These are phyloP conservation scores for Coregonus clupeaformis DNA, from an alignment of 2,113 vertebrate genomes.

Conservation along the genomic window DNA sequence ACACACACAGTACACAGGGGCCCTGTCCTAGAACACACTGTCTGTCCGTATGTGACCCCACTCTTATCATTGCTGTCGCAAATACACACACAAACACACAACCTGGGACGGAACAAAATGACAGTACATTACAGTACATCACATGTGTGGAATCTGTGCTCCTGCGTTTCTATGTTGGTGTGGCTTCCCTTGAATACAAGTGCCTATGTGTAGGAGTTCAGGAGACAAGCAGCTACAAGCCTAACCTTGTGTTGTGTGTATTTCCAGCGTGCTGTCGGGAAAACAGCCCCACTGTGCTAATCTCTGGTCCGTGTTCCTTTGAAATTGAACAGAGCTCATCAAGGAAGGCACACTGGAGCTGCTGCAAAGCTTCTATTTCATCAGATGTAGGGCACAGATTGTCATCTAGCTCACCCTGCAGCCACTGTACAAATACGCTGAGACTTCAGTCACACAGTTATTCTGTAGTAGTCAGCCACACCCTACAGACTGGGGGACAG, in stretches of 20 bases:
- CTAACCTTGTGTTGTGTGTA: constrained; percentile 2
- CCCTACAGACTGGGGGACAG: background rate
- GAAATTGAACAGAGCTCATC: background rate
- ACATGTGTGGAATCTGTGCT: background rate
- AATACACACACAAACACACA: background rate
- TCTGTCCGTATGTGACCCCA: background rate
- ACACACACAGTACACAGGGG: background rate
- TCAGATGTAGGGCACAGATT: background rate
- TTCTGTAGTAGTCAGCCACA: background rate
- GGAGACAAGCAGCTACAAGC: background rate
- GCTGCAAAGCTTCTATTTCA: background rate
- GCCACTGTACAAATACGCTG: background rate
- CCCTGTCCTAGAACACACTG: background rate
- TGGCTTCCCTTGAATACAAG: background rate
- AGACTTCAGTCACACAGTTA: background rate
- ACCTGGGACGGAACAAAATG: background rate
- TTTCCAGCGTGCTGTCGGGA: background rate
- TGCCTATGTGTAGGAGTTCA: background rate
- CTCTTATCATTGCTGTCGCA: background rate
- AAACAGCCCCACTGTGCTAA: background rate
- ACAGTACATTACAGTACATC: background rate
- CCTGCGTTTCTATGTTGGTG: no score
- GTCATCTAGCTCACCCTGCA: constrained; percentile 6
- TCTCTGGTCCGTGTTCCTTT: background rate
- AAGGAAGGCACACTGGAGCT: background rate